Base-by-base conservation (phyloP, 2,888 invertebrate species). In the Neoitamus cyanurus region DNA sequence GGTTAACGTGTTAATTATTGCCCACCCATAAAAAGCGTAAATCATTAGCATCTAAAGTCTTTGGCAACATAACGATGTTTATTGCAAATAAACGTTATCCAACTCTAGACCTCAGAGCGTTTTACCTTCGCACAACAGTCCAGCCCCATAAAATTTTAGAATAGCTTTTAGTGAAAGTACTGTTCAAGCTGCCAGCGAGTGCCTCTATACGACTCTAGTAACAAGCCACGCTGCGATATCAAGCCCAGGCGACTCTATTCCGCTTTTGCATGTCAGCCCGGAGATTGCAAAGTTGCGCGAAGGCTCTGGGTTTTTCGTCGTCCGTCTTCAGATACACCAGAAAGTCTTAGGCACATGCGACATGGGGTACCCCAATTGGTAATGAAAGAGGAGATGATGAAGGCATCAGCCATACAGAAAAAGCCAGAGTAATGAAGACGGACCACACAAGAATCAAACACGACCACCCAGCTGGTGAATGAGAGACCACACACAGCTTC, bases 391-490 rank as follows among this genome's bases (percentile, higher is more conserved):
- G 83, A 83, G 83, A 84, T 84, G 84, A 84, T 84, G 84, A 84
- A 84, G 84, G 84, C 84, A 84, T 84, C 84, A 84, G 58, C 84
- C 87, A 85, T 86, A 85, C 86, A 87, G 85, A 87, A 85, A 85
- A 85, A 87, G 86, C 87, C 87, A 83, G 87, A 87, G 87, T 87
- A 87, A 87, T 87, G 87, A 87, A 87, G 87, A 87, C 87, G 85
- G 87, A 87, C 87, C 87, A 87, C 87, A 87, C 87, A 87, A 42
- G 87, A 87, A 87, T 87, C 86, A 84, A 87, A 86, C 86, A 85
- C 87, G 87, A 87, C 87, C 87, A 87, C 87, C 87, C 87, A 87
- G 86, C 86, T 86, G 86, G 87, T 86, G 85, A 87, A 87, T 87
- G 85, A 82, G 86, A 87, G 87, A 87, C 87, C 87, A 87, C 87